These are phyloP conservation scores for Spilarctia lutea DNA, from an alignment of 2,888 invertebrate genomes.

Conservation along the genomic window DNA sequence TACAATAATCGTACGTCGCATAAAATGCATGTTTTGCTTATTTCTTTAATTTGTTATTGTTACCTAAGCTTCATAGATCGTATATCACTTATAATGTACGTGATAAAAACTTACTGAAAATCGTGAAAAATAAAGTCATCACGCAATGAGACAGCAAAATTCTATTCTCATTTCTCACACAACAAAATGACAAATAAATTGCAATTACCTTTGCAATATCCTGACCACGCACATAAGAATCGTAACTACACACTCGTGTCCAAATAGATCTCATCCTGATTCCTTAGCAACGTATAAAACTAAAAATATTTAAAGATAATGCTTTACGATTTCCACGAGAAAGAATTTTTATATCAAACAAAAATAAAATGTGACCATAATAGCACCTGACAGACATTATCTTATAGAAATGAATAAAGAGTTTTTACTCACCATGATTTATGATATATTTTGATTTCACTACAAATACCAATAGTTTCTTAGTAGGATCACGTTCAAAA, in stretches of 20 bases:
- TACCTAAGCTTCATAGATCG: not conserved
- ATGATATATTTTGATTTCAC: constrained; percentile 25
- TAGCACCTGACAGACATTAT: not conserved
- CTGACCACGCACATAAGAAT: constrained; percentile 24
- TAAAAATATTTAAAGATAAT: constrained; percentile 18
- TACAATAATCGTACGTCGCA: not conserved
- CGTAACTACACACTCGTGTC: constrained; percentile 65
- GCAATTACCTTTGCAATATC: constrained; percentile 37
- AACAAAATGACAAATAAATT: not conserved
- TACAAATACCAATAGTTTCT: constrained; percentile 29
- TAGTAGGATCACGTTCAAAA: constrained; percentile 46
- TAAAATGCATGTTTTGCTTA: not conserved
- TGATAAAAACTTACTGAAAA: not conserved
- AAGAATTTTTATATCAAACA: constrained; percentile 30
- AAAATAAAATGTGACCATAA: constrained; percentile 5
- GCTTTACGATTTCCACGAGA: constrained; percentile 12
- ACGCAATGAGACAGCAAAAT: constrained; percentile 16
- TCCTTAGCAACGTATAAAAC: constrained; percentile 33
- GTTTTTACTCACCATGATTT: constrained; percentile 56
- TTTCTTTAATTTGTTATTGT: not conserved
- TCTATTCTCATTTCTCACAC: not conserved
- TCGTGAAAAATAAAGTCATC: not conserved
- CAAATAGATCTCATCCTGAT: constrained; percentile 70
- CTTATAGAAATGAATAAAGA: constrained; percentile 32
- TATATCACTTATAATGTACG: not conserved